Evolutionary conservation across 2,888 invertebrate genomes (phyloP).

Genomic region (Megalurothrips usitatus): DNA sequence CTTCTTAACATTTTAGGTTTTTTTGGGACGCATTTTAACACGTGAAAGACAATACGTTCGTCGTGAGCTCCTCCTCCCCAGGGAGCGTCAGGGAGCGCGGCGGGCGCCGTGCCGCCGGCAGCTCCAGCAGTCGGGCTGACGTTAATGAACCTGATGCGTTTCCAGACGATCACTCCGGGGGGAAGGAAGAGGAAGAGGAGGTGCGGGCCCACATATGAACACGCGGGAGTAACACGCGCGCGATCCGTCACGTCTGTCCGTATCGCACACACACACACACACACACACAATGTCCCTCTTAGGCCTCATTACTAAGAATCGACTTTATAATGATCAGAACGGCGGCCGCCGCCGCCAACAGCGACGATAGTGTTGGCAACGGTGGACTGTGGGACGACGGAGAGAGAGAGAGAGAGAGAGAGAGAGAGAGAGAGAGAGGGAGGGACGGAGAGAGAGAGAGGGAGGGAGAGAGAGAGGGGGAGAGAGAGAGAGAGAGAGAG

Average conservation of each 20-base stretch:
- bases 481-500: constrained; percentile 11
- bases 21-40: no score
- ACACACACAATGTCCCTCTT: not conserved
- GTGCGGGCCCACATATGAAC: not conserved
- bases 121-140: not conserved
- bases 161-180: not conserved
- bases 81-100: no score
- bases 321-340: no score
- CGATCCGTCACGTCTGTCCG: not conserved
- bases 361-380: no score
- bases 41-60: no score
- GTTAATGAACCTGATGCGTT: not conserved
- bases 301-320: not conserved
- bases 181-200: no score
- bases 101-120: no score
- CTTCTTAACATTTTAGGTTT: no score
- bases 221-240: not conserved
- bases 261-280: not conserved
- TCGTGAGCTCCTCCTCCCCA: no score
- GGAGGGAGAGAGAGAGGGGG: constrained; percentile 15
- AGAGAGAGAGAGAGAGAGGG: constrained; percentile 33
- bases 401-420: constrained; percentile 38
- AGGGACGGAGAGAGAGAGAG: constrained; percentile 29
- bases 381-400: constrained; percentile 32
- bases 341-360: no score